Evolutionary conservation across 2,888 invertebrate genomes (phyloP).

Genomic region (Microchrysa polita): DNA sequence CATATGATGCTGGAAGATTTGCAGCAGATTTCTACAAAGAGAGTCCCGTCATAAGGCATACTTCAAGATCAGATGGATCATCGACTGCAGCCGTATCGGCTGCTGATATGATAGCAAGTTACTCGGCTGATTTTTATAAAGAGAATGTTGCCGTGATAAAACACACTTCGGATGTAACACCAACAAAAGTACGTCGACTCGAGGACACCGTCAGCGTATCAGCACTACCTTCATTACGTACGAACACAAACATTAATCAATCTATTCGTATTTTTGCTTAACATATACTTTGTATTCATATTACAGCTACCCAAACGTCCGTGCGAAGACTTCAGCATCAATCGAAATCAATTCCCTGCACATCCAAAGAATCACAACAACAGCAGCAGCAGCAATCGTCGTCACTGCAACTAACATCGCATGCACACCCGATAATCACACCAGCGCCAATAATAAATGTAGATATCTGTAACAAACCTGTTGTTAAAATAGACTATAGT

Average conservation of each 20-base stretch:
- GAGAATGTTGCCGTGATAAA: slow-evolving; percentile 44
- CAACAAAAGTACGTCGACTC: slow-evolving; percentile 50
- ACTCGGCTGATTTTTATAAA: slow-evolving; percentile 44
- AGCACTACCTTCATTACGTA: slow-evolving; percentile 11
- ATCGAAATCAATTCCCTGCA: slow-evolving; percentile 54
- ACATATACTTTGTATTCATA: background rate
- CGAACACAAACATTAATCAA: background rate
- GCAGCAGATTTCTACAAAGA: slow-evolving; percentile 46
- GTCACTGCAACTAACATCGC: background rate
- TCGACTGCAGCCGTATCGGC: slow-evolving; percentile 16
- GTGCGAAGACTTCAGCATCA: slow-evolving; percentile 54
- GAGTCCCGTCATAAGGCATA: slow-evolving; percentile 46
- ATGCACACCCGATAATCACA: slow-evolving; percentile 57
- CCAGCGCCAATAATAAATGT: slow-evolving; percentile 61
- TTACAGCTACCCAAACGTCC: slow-evolving; percentile 37
- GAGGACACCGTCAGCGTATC: slow-evolving; percentile 50
- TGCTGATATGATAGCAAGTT: background rate
- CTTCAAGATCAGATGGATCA: slow-evolving; percentile 37
- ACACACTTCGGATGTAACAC: slow-evolving; percentile 44
- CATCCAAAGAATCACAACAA: slow-evolving; percentile 46
- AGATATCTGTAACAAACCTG: slow-evolving; percentile 61
- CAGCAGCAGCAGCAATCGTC: slow-evolving; percentile 5
- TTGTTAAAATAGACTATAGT: slow-evolving; percentile 64
- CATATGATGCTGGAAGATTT: background rate
- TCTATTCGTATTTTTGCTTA: background rate